A percentile compares a stretch with the other conserved stretches of the same genome.
phyloP scores from a whole-genome alignment of 2,797 vertebrate species.

The Bradypus variegatus region DNA sequence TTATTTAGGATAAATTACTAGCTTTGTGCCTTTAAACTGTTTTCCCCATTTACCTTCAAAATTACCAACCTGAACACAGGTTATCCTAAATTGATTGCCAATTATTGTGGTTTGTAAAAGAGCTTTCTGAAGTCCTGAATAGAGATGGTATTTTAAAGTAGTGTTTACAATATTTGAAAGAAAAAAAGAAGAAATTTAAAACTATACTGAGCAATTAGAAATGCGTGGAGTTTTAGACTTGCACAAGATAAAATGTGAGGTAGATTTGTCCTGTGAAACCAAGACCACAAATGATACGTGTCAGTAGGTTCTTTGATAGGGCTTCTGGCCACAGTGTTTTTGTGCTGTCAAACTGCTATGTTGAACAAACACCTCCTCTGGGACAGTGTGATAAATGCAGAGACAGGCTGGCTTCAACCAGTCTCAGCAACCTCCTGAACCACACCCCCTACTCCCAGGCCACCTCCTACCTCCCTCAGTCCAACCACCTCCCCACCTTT shows the following conservation, averaged over 20 bases:
- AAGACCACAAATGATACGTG: conserved; percentile 76
- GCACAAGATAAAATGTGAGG: conserved; percentile 65
- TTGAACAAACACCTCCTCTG: conserved; percentile 89
- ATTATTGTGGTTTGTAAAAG: conserved; percentile 41
- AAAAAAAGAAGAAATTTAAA: not conserved
- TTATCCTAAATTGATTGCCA: conserved; percentile 44
- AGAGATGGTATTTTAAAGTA: conserved; percentile 38
- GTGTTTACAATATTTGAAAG: conserved; percentile 43
- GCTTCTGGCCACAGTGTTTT: conserved; percentile 75
- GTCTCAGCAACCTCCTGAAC: conserved; percentile 68
- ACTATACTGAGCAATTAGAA: conserved; percentile 31
- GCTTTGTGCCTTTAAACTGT: conserved; percentile 20
- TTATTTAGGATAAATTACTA: conserved; percentile 43
- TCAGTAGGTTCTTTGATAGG: conserved; percentile 81
- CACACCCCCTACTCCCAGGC: conserved; percentile 34
- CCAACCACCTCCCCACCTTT: not conserved
- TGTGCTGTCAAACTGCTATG: conserved; percentile 82
- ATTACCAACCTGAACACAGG: conserved; percentile 30
- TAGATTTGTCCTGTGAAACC: conserved; percentile 69
- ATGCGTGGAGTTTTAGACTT: conserved; percentile 60
- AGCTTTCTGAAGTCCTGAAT: not conserved
- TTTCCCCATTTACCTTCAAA: conserved; percentile 19
- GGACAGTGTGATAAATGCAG: conserved; percentile 82
- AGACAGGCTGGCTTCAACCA: conserved; percentile 83
- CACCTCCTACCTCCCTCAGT: conserved; percentile 10